Evolutionary conservation across 2,113 vertebrate genomes (phyloP), one percentile per base, ranked within the genome.

Genomic region (Phocoena sinus): DNA sequence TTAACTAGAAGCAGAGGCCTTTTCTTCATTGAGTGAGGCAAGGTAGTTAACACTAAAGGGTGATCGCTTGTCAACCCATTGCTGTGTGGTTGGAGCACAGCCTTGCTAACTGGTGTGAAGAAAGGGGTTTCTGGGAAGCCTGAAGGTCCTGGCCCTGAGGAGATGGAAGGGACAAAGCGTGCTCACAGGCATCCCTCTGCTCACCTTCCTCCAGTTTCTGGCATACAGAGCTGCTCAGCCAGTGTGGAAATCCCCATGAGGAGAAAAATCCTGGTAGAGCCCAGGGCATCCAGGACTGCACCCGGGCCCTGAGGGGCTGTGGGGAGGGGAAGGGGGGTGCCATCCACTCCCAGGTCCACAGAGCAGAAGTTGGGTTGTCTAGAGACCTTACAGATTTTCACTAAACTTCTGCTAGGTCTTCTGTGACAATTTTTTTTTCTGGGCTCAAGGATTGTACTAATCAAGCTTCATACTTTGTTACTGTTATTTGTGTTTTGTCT

Each of bases 241-340:
- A 5, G 6, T 38, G 13, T 84, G 76, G 23, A 70, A 83, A 80
- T 76, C 76, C 74, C 89, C 1, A 58, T 20, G 11, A 28, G 28
- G 17, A 41, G 17, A 41, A 44, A 92, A 77, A 28, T 10, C 36
- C 44, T 17, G 6, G 7, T 2, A 76, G 41, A 94, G 20, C 6
- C 20, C 14, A 10, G 12, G 18, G 33, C 8, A 6, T n/a, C 47
- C 21, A 9, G 62, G 53, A 80, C 0, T n/a, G 63, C 7, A 71
- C 6, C 17, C 6, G 5, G 44, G 41, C 11, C 25, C 9, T 4
- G 2, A 38, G 23, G 31, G 10, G 0, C 5, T 33, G 1, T 60
- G 63, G 28, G 15, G 74, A 62, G 10, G 53, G 76, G 7, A 20
- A 3, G 1, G 21, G 3, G 44, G 6, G 2, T 33, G n/a, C 26